These are phyloP conservation scores for Drepanosiphum platanoidis DNA, from an alignment of 2,888 invertebrate species.

Conservation along the genomic window DNA sequence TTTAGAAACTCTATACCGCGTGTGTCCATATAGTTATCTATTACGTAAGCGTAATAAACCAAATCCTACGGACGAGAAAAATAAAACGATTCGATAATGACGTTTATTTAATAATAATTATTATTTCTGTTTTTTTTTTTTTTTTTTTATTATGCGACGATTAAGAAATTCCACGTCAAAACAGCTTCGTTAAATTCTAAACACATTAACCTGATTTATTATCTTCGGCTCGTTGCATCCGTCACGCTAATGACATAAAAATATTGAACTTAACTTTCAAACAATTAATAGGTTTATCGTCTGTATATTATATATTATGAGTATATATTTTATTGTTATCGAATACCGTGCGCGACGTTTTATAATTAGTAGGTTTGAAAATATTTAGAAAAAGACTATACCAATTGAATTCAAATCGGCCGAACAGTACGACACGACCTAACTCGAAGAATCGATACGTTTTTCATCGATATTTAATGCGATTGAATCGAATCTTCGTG, in stretches of 20 bases:
- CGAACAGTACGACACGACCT: too few relatives aligned
- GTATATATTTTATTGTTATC: too few relatives aligned
- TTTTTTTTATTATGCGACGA: neutral
- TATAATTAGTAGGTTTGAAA: too few relatives aligned
- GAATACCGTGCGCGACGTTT: too few relatives aligned
- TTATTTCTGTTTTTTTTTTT: too few relatives aligned
- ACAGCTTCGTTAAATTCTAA: neutral
- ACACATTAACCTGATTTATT: neutral
- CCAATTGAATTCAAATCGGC: too few relatives aligned
- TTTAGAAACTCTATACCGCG: neutral
- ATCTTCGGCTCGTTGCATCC: neutral
- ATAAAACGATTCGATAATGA: neutral
- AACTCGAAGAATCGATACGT: too few relatives aligned
- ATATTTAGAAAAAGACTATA: too few relatives aligned
- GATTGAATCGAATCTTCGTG: too few relatives aligned
- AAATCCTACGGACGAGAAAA: neutral
- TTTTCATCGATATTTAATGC: too few relatives aligned
- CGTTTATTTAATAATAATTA: neutral
- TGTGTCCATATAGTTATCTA: neutral
- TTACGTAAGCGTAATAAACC: neutral
- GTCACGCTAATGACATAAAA: neutral
- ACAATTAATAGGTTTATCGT: too few relatives aligned
- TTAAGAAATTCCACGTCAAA: neutral
- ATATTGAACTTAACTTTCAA: neutral
- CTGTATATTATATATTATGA: too few relatives aligned